Base-by-base conservation (phyloP, 2,888 invertebrate genomes). In the Adineta ricciae region DNA sequence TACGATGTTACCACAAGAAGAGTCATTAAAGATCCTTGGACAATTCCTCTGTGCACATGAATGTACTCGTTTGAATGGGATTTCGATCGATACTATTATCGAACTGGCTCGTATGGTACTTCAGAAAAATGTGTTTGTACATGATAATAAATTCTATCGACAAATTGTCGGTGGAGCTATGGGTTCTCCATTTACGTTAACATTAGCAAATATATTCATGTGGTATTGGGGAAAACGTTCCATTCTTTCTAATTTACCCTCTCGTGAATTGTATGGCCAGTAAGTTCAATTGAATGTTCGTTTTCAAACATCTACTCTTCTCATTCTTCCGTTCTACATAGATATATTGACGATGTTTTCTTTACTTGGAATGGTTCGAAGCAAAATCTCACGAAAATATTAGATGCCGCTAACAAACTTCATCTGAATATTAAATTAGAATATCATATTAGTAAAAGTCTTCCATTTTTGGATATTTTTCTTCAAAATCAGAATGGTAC, bases 1-100 rank as follows among this genome's bases (percentile, higher is more conserved):
- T 64, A 64, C 56, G 27, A 64, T 73, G 73, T 73, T 73, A 73
- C 73, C 73, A 38, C 73, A 73, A 73, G 36, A 73, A 38, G 73
- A 73, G 36, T 73, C 73, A 7, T 16, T 73, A 0, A 4, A 3
- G 2, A 21, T 73, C 3, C 73, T 73, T 19, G 36, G 0, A 5
- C 36, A 73, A 38, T 73, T 73, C 38, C 73, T 73, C 38, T 38
- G 24, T 73, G 21, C 19, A 73, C 73, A 73, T 8, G 8, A 38
- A 21, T 38, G 73, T 73, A 21, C 36, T 2, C 11, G 11, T 27
- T 0, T 73, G 0, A 36, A 73, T 73, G 73, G 73, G 0, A 73
- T 73, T 0, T 36, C 38, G 7, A 73, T 73, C 38, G 73, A 73
- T 21, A 73, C 73, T 1, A 73, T 73, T 5, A 19, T 73, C 21